These are phyloP conservation scores for Gymnothorax javanicus DNA, from an alignment of 2,797 vertebrate genomes.

Conservation along the genomic window DNA sequence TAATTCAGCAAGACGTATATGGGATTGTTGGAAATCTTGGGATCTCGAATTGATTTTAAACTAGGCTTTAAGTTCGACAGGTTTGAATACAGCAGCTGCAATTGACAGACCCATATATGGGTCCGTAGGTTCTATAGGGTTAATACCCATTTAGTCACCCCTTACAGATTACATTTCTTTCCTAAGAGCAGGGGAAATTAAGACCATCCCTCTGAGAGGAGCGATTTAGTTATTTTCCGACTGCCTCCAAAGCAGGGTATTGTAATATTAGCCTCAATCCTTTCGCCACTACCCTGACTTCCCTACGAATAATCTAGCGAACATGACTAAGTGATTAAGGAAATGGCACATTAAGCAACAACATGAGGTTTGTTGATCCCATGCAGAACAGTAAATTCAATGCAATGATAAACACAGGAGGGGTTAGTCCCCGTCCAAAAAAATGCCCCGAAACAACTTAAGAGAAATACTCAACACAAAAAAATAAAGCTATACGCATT, in stretches of 20 bases:
- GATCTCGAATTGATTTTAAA: too few relatives aligned
- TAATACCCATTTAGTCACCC: neutral
- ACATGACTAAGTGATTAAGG: neutral
- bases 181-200: neutral
- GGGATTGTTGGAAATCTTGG: too few relatives aligned
- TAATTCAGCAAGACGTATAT: too few relatives aligned
- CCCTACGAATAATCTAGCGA: neutral
- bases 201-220: neutral
- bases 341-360: neutral
- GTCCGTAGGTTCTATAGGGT: neutral
- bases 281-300: neutral
- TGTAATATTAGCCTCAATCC: constrained; percentile 6
- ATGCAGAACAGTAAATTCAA: neutral
- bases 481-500: neutral
- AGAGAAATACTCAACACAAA: neutral
- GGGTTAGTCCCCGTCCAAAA: neutral
- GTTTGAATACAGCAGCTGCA: too few relatives aligned
- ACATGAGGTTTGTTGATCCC: neutral
- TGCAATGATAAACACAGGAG: neutral
- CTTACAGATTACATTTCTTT: neutral
- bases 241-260: neutral
- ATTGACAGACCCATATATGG: too few relatives aligned
- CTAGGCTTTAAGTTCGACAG: too few relatives aligned
- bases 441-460: neutral
- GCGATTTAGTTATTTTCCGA: neutral